Evolutionary conservation across 2,113 vertebrate species (phyloP), one percentile per base, ranked within the genome.

Genomic region (Phodopus roborovskii): DNA sequence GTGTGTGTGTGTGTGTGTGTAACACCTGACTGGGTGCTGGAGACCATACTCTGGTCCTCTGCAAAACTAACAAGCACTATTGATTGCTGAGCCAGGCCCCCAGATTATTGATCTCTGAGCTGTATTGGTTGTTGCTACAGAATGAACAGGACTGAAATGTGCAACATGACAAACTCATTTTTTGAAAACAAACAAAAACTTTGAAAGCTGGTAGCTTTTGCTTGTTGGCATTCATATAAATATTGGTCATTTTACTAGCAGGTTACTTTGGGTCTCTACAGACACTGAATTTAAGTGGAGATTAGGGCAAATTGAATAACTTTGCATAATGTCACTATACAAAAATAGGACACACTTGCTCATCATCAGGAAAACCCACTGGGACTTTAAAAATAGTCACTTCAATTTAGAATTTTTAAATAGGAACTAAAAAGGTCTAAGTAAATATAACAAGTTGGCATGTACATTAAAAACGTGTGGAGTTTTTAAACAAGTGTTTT

Each of bases 341-440:
- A 91, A 95, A 96, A 96, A 68, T 86, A 95, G 84, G 88, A 82
- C 88, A 58, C 33, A 48, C 42, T 91, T 95, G 73, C 73, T 71
- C 60, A 58, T 83, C 79, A 90, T 50, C 53, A 77, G 58, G 71
- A 92, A 96, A 91, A 78, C 15, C 53, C 19, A 7, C 56, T 60
- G 89, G 70, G 94, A 95, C 10, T 92, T 95, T 68, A 92, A 96
- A 97, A 96, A 94, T 92, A 92, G 91, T 82, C 71, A 86, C 60
- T 96, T 94, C 62, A 93, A 88, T 83, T 96, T 60, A 87, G 88
- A 95, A 33, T 94, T 88, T 91, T 95, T 71, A 94, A 96, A 66
- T 90, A 88, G 74, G 64, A 95, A 88, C 77, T 73, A 66, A 88
- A 97, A 86, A 94, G 91, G 12, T 78, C 89, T 90, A 58, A 94